Percentiles rank a stretch among this genome's conserved stretches.
phyloP scores from a whole-genome alignment of 2,113 vertebrate species.

The Podocnemis expansa region DNA sequence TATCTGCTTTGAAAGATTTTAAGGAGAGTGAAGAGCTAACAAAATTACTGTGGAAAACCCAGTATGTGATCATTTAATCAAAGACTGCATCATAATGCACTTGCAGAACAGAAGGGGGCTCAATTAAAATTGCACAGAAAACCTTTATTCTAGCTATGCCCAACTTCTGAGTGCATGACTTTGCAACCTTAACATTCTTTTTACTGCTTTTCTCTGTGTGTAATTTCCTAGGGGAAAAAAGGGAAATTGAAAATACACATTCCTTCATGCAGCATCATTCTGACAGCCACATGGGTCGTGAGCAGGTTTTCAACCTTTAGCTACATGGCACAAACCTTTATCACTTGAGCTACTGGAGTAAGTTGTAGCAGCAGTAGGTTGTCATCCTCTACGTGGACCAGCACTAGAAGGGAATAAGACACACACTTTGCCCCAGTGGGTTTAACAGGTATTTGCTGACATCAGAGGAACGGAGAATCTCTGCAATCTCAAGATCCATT shows the following conservation, averaged over 20 bases:
- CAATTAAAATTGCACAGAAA: neutral
- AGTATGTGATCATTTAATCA: neutral
- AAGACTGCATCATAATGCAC: neutral
- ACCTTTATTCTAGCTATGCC: neutral
- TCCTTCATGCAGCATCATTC: neutral
- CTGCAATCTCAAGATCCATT: neutral
- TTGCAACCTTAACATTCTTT: neutral
- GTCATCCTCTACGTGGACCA: neutral
- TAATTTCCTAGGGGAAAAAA: neutral
- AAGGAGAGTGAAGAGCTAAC: neutral
- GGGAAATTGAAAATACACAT: neutral
- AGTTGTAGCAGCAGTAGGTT: neutral
- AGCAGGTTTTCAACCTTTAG: neutral
- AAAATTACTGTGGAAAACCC: neutral
- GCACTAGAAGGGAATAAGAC: neutral
- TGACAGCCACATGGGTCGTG: neutral
- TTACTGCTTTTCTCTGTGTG: neutral
- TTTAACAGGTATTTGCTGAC: neutral
- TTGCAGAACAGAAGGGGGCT: neutral
- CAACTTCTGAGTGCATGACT: neutral
- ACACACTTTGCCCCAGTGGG: neutral
- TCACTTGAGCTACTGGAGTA: neutral
- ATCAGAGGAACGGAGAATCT: neutral
- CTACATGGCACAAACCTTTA: neutral
- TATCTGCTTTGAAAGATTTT: neutral